Evolutionary conservation across 2,113 vertebrate genomes (phyloP).

Genomic region (Oryzias curvinotus): DNA sequence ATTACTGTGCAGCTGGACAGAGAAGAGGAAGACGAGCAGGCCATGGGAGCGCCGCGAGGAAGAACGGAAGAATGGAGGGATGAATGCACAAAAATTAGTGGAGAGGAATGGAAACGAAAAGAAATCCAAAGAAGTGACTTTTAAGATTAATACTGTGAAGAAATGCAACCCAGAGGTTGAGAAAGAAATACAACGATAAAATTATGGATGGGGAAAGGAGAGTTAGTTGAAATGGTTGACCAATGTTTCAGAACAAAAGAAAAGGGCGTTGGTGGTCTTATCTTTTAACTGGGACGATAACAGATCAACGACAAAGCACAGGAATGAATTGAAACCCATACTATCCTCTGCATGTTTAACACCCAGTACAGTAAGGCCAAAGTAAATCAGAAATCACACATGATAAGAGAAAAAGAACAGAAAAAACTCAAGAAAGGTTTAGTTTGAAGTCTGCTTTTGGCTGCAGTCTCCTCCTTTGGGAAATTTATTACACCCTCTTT

Average conservation of each 20-base stretch:
- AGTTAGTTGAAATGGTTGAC: slow-evolving; percentile 22
- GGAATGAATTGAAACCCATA: too few relatives aligned
- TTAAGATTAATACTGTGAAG: slow-evolving; percentile 6
- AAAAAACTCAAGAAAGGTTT: slow-evolving; percentile 18
- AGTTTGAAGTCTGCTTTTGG: slow-evolving; percentile 30
- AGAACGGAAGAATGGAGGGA: slow-evolving; percentile 28
- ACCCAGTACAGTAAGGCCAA: too few relatives aligned
- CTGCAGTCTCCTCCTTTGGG: slow-evolving; percentile 26
- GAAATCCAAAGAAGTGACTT: background rate
- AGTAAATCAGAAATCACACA: too few relatives aligned
- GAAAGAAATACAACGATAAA: slow-evolving; percentile 1
- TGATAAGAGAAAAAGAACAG: background rate
- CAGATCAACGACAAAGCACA: too few relatives aligned
- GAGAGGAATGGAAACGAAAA: slow-evolving; percentile 9
- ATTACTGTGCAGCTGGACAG: slow-evolving; percentile 68
- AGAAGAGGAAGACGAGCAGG: slow-evolving; percentile 36
- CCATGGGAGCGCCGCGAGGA: slow-evolving; percentile 14
- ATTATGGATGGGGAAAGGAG: slow-evolving; percentile 10
- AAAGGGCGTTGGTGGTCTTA: slow-evolving; percentile 1
- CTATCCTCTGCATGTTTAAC: too few relatives aligned
- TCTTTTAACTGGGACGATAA: too few relatives aligned
- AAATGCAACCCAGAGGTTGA: slow-evolving; percentile 21
- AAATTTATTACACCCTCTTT: slow-evolving; percentile 37
- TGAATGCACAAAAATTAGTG: slow-evolving; percentile 1
- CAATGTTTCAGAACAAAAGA: slow-evolving; percentile 9